Conservation (phyloP, 2,888 invertebrate genomes). For the Xestia sexstrigata region DNA sequence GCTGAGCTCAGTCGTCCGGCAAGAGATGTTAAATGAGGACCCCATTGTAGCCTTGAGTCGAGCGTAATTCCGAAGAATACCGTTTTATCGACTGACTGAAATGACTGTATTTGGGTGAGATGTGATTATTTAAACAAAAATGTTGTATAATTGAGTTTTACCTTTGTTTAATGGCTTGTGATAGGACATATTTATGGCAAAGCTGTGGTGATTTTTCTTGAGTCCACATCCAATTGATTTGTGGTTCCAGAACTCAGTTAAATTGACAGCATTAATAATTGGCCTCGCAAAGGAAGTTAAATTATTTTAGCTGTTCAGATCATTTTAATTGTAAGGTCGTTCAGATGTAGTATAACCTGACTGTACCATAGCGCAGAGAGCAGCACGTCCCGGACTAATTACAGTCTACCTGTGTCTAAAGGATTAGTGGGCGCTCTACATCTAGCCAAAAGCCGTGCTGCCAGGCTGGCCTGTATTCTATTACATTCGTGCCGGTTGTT, state of each 20-base stretch:
- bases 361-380: slow-evolving; percentile 15
- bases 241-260: no score
- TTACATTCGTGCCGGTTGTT: slow-evolving; percentile 25
- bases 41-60: no score
- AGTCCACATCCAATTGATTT: not conserved
- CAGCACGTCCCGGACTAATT: slow-evolving; percentile 27
- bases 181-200: not conserved
- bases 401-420: slow-evolving; percentile 36
- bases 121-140: slow-evolving; percentile 1
- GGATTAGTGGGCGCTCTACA: slow-evolving; percentile 37
- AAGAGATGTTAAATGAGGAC: no score
- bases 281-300: no score
- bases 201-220: not conserved
- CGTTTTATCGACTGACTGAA: no score
- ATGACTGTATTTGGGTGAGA: not conserved
- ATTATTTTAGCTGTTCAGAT: not conserved
- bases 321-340: not conserved
- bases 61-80: no score
- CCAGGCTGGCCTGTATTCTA: slow-evolving; percentile 1
- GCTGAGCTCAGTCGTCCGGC: no score
- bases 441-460: not conserved
- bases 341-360: no score
- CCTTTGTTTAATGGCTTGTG: not conserved
- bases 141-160: not conserved
- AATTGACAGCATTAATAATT: no score